Percentiles rank a stretch among this genome's conserved stretches.
These are phyloP conservation scores for Halcyon chelicuti DNA, from an alignment of 2,797 vertebrate species.

Conservation along the genomic window DNA sequence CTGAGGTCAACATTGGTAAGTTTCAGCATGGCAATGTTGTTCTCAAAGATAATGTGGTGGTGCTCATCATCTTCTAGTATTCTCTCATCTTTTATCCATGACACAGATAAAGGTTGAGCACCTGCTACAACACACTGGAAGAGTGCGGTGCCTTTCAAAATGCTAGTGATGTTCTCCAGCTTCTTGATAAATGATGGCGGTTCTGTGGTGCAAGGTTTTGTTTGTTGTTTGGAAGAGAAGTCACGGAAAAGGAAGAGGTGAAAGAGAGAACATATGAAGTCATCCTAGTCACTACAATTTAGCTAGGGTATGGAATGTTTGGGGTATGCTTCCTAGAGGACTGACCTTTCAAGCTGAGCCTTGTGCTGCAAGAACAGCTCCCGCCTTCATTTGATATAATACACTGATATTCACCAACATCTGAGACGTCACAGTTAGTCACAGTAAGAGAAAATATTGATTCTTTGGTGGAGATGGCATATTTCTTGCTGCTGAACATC, in stretches of 20 bases:
- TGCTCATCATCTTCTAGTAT: constrained; percentile 91
- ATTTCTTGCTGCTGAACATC: constrained; percentile 92
- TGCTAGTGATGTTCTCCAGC: constrained; percentile 86
- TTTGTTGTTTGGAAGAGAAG: constrained; percentile 36
- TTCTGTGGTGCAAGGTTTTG: constrained; percentile 77
- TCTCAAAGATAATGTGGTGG: constrained; percentile 87
- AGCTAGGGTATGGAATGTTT: background rate
- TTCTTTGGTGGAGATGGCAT: constrained; percentile 83
- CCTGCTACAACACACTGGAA: constrained; percentile 89
- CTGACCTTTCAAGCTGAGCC: constrained; percentile 93
- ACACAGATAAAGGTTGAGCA: constrained; percentile 88
- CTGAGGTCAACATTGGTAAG: constrained; percentile 85
- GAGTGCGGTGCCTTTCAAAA: constrained; percentile 87
- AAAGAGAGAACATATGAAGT: constrained; percentile 35
- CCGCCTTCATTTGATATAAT: constrained; percentile 92
- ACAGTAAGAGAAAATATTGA: constrained; percentile 86
- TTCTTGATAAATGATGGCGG: constrained; percentile 90
- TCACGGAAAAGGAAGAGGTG: background rate
- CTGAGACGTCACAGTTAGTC: constrained; percentile 87
- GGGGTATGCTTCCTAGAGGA: constrained; percentile 28
- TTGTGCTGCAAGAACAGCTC: constrained; percentile 88
- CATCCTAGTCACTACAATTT: background rate
- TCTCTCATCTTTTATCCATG: constrained; percentile 95
- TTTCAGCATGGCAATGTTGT: constrained; percentile 85
- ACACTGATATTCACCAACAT: constrained; percentile 94